Percentiles rank a stretch among this genome's conserved stretches.
These are phyloP conservation scores for Perognathus longimembris DNA, from an alignment of 2,113 vertebrate species.

Conservation along the genomic window DNA sequence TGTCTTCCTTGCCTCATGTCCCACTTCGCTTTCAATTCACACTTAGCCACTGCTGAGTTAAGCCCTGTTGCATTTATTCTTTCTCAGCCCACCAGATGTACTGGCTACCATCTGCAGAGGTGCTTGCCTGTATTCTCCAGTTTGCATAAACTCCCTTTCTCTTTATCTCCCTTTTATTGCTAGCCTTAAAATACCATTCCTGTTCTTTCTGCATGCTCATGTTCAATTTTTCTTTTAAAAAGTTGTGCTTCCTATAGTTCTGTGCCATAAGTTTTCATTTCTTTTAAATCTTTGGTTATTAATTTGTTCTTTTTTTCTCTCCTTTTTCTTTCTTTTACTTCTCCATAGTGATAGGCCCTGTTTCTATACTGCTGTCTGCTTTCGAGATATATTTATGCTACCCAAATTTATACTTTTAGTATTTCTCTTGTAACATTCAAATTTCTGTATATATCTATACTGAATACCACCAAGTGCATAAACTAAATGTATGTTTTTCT, in stretches of 20 bases:
- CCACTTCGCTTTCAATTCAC: not conserved
- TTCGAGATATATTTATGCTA: not conserved
- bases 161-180: not conserved
- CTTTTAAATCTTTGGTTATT: not conserved
- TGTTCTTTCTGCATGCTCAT: not conserved
- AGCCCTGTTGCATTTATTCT: not conserved
- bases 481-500: not conserved
- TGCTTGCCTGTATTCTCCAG: not conserved
- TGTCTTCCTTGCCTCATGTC: not conserved
- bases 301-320: not conserved
- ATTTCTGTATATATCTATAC: conserved; percentile 18
- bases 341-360: not conserved
- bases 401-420: not conserved
- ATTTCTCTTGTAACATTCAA: not conserved
- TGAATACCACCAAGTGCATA: not conserved
- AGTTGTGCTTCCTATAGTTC: not conserved
- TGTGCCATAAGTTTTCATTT: not conserved
- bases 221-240: conserved; percentile 19
- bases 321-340: not conserved
- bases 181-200: not conserved
- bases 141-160: not conserved
- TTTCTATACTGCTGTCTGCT: not conserved
- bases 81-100: not conserved
- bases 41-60: not conserved
- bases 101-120: too few species aligned